Base-by-base conservation (phyloP, 1,140 invertebrate species). In the Drosophila kohkoa region DNA sequence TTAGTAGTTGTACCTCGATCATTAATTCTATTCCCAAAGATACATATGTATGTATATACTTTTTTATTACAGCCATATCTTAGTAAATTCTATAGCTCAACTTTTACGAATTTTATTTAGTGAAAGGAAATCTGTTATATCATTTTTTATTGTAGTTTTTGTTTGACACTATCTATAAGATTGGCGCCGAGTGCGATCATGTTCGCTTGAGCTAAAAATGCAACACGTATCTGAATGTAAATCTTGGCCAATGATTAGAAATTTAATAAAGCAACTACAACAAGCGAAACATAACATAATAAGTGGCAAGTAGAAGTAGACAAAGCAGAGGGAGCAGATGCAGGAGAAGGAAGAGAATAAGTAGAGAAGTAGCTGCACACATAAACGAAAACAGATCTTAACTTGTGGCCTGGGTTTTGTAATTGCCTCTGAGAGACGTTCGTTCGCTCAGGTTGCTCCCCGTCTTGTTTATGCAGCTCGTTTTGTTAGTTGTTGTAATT, bases 401-500 rank as follows among this genome's bases (percentile, higher is more conserved):
- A 72, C 72, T 89, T 63, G 75, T 63, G 51, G 73, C 62, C 63
- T 62, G 73, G 32, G 58, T 62, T 60, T 60, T 73, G 78, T 85
- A 82, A 85, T 87, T 87, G 79, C 80, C 77, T 70, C 41, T 10
- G 30, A 38, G 59, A 63, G 28, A 35, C 3, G 59, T 10, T 35
- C 3, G 59, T 10, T 35, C 7, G 15, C 35, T 15, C 28, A 7
- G 28, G 38, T 25, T 71, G 45, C 45, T 58, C 49, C 41, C 52
- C 64, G 41, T 70, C 75, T 77, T 82, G 69, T 81, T 69, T 49
- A 62, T 69, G 71, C 65, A 74, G 65, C 71, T 62, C 71, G 71
- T 74, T 64, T 69, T 67, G 69, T 77, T 82, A 77, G 83, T 77
- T 87, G 80, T 82, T 79, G 83, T 88, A 87, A 87, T 87, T 88